phyloP scores from a whole-genome alignment of 1,140 invertebrate genomes.

The Hirudo medicinalis region DNA sequence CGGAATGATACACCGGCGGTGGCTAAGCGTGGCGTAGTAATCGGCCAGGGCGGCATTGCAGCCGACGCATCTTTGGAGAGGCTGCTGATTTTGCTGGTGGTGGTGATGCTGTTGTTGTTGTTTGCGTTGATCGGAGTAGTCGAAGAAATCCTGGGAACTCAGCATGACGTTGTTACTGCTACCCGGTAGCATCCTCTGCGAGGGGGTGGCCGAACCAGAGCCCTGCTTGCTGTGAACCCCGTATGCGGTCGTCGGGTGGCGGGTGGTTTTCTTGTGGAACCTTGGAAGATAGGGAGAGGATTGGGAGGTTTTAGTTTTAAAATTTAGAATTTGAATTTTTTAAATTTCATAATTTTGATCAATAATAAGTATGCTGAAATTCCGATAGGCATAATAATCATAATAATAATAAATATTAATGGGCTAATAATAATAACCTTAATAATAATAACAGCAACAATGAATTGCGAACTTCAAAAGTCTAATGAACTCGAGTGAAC shows the following conservation, averaged over 20 bases:
- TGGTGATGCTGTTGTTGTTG: neutral
- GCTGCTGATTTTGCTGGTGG: neutral
- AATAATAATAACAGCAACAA: too few species aligned
- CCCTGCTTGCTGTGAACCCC: neutral
- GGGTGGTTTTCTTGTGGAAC: neutral
- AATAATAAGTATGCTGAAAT: too few species aligned
- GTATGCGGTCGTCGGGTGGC: neutral
- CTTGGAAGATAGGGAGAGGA: too few species aligned
- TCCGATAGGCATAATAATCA: too few species aligned
- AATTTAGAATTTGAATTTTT: too few species aligned
- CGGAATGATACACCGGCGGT: neutral
- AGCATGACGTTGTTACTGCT: neutral
- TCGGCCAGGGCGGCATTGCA: constrained; percentile 3
- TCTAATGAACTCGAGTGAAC: too few species aligned
- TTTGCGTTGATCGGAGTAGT: too few species aligned
- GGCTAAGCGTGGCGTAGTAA: neutral
- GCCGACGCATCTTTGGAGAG: neutral
- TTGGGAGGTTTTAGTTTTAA: too few species aligned
- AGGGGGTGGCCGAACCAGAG: neutral
- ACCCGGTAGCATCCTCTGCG: neutral
- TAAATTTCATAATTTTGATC: too few species aligned
- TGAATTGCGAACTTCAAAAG: too few species aligned
- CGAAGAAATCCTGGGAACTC: neutral
- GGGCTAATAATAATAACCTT: too few species aligned
- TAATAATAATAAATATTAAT: too few species aligned